Percentiles rank a stretch among this genome's conserved stretches.
These are phyloP conservation scores for Belgica antarctica DNA, from an alignment of 2,888 invertebrate genomes.

Conservation along the genomic window DNA sequence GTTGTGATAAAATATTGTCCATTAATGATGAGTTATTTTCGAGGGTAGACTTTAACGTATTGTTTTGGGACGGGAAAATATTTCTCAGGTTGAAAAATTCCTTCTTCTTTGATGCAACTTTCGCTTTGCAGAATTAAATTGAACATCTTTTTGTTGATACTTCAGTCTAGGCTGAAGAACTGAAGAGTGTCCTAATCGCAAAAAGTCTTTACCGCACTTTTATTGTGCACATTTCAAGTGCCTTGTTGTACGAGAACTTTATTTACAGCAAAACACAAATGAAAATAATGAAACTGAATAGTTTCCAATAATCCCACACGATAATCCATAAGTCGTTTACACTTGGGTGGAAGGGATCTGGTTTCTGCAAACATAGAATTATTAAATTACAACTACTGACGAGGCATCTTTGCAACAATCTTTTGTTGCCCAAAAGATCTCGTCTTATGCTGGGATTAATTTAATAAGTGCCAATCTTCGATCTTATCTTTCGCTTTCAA, in stretches of 20 bases:
- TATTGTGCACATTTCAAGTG: not conserved
- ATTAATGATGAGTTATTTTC: slow-evolving; percentile 29
- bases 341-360: slow-evolving; percentile 14
- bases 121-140: not conserved
- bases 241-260: not conserved
- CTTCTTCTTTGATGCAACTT: slow-evolving; percentile 1
- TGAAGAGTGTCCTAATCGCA: slow-evolving; percentile 31
- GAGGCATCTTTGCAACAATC: not conserved
- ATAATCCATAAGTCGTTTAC: slow-evolving; percentile 39
- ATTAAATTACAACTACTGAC: slow-evolving; percentile 9
- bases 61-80: slow-evolving; percentile 20
- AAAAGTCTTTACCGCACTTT: slow-evolving; percentile 39
- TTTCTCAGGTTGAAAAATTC: not conserved
- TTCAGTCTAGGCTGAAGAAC: not conserved
- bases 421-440: slow-evolving; percentile 15
- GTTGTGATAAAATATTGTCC: slow-evolving; percentile 27
- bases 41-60: not conserved
- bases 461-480: slow-evolving; percentile 41
- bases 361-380: not conserved
- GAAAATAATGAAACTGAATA: not conserved
- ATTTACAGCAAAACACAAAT: not conserved
- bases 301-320: slow-evolving; percentile 28
- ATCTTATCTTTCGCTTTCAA: slow-evolving; percentile 27
- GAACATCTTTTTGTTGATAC: slow-evolving; percentile 10
- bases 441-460: slow-evolving; percentile 33